Base-by-base conservation (phyloP, 2,888 invertebrate genomes). In the Lycophotia porphyrea region DNA sequence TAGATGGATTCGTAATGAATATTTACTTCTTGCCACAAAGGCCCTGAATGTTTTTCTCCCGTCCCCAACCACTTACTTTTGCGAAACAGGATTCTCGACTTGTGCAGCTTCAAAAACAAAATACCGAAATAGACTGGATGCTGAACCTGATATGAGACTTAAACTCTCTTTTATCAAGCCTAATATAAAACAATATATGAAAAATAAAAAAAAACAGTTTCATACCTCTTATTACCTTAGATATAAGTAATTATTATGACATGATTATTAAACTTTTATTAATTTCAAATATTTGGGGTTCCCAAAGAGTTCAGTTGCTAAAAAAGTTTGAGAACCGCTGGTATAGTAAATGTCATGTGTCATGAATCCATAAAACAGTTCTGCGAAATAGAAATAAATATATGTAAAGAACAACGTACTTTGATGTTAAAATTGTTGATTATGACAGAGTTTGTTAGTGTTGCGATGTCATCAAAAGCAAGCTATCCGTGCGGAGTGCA, bases 101-200 rank as follows among this genome's bases (percentile, higher is more conserved):
- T 67, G n/a, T n/a, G 36, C 44, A 36, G 66, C 66, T 24, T 36
- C 67, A 5, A 67, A 67, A 67, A 52, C 67, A 36, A 67, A 67
- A 67, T 52, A 52, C 9, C 36, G 67, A n/a, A 67, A 67, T 52
- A 36, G 27, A 27, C 64, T 64, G 64, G 27, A 44, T 9, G 64
- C 64, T 11, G 64, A 64, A 27, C 27, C 36, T 55, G 52, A 68
- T 39, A 68, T 52, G 52, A 68, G 52, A 55, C 67, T 68, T n/a
- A n/a, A 68, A 39, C 18, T 68, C 8, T 55, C 39, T 39, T 68
- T 21, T 7, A 68, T 27, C 27, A 68, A 68, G 21, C 36, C 52
- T 39, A 27, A 55, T 27, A 49, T 39, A 36, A 36, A 36, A 36
- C 36, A 36, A n/a, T n/a, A n/a, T n/a, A 36, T 36, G 36, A n/a